Evolutionary conservation across 2,888 invertebrate species (phyloP).

Genomic region (Agrenia bidenticulata): DNA sequence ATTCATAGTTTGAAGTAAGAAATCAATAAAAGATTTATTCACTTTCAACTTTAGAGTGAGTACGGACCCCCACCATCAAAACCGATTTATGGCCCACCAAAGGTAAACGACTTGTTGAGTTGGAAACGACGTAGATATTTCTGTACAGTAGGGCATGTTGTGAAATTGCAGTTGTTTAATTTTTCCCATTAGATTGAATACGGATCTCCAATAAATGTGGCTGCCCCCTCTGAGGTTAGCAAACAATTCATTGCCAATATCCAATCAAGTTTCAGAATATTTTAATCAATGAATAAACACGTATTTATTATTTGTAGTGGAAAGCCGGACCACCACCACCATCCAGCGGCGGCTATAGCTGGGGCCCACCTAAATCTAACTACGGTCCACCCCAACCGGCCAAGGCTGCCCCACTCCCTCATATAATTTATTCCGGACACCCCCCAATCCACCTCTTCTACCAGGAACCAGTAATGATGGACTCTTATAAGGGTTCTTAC

Average conservation of each 20-base stretch:
- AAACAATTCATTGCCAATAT: not conserved
- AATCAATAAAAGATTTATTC: not conserved
- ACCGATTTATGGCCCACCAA: conserved; percentile 20
- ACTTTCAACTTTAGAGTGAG: conserved; percentile 8
- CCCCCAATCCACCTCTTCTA: conserved; percentile 56
- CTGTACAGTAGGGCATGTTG: too few species aligned
- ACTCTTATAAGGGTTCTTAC: not conserved
- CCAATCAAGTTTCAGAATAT: too few species aligned
- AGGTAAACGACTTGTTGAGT: not conserved
- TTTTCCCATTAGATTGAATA: conserved; percentile 1
- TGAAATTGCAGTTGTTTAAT: too few species aligned
- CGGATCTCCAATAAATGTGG: not conserved
- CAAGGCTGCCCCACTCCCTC: conserved; percentile 20
- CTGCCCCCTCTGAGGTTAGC: not conserved
- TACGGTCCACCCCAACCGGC: not conserved
- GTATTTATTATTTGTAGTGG: not conserved
- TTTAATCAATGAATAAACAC: not conserved
- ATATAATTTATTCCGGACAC: conserved; percentile 54
- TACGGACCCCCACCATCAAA: conserved; percentile 26
- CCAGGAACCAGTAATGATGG: conserved; percentile 36
- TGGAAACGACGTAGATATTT: too few species aligned
- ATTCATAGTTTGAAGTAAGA: not conserved
- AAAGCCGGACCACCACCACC: conserved; percentile 10
- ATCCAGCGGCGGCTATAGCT: too few species aligned
- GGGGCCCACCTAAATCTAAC: conserved; percentile 21